Evolutionary conservation across 2,797 vertebrate genomes (phyloP), one percentile per base, ranked within the genome.

Genomic region (Melanotaenia parkinsoni): DNA sequence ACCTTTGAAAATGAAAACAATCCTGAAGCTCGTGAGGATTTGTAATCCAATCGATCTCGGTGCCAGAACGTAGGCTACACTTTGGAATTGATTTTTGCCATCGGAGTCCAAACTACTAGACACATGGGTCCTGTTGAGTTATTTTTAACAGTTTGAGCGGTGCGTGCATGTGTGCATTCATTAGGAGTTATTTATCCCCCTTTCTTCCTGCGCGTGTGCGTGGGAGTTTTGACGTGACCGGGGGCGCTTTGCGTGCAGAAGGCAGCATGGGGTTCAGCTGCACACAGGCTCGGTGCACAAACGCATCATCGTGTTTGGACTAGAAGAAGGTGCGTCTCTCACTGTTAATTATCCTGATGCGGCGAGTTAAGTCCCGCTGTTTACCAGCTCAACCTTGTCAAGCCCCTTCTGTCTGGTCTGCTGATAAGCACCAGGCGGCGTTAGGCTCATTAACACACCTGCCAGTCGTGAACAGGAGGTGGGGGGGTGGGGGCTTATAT

Each of bases 321-420:
- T 61, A 28, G 69, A 57, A 70, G 77, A 77, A 82, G 79, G 60
- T 68, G 62, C 54, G 70, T 77, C 63, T 82, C 66, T 91, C 80
- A 82, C 78, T 62, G 68, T 69, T 89, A 86, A 91, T 92, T 89
- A 94, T 82, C 73, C 72, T 83, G 79, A 89, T 57, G 68, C 43
- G 38, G 76, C 59, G 72, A 88, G 81, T 88, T 91, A 88, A 91
- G 85, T 88, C 88, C 81, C 30, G 81, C 85, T 85, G 88, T 88
- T 86, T 83, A 85, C 76, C 87, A 67, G 76, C 67, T 83, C 79
- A 68, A 40, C 75, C 66, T 71, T 70, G 77, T 76, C 87, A 81
- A 77, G 79, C 81, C 35, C 71, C 82, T 71, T 91, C 90, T 84
- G 87, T 88, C 84, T 86, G 84, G 70, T 74, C 76, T 59, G 38